Percentiles rank a stretch among this genome's conserved stretches.
phyloP scores from a whole-genome alignment of 2,888 invertebrate genomes.

The Melipona beecheii region DNA sequence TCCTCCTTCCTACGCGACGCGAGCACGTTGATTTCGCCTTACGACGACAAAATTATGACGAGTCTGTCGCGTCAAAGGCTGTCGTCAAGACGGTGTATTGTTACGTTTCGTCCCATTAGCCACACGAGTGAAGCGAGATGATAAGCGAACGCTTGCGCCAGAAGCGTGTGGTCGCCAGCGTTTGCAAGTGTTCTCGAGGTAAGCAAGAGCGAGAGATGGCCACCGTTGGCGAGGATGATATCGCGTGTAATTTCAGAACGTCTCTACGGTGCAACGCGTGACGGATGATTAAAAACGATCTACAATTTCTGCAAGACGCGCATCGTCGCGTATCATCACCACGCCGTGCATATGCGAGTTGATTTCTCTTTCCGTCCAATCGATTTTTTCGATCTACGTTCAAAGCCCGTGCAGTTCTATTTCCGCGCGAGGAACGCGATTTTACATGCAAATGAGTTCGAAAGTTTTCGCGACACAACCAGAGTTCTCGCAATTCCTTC shows the following conservation, averaged over 20 bases:
- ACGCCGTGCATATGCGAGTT: too few relatives aligned
- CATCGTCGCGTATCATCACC: background rate
- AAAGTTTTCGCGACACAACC: background rate
- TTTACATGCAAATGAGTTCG: background rate
- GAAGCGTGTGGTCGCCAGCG: background rate
- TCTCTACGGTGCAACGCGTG: conserved; percentile 27
- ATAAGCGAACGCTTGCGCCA: background rate
- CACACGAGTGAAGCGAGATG: too few relatives aligned
- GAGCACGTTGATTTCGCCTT: background rate
- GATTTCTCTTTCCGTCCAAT: background rate
- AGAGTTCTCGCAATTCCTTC: conserved; percentile 22
- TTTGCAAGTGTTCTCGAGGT: background rate
- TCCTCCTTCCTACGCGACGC: too few relatives aligned
- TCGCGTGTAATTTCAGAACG: conserved; percentile 60
- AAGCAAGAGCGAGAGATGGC: background rate
- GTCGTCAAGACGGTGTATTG: background rate
- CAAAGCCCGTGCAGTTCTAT: too few relatives aligned
- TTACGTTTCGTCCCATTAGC: background rate
- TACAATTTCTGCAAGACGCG: conserved; percentile 14
- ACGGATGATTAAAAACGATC: conserved; percentile 42
- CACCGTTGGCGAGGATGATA: conserved; percentile 4
- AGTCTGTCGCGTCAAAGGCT: too few relatives aligned
- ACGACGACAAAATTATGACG: background rate
- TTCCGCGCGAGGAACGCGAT: too few relatives aligned
- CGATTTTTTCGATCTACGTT: background rate